phyloP scores from a whole-genome alignment of 2,797 vertebrate species.

The Vespertilio murinus region DNA sequence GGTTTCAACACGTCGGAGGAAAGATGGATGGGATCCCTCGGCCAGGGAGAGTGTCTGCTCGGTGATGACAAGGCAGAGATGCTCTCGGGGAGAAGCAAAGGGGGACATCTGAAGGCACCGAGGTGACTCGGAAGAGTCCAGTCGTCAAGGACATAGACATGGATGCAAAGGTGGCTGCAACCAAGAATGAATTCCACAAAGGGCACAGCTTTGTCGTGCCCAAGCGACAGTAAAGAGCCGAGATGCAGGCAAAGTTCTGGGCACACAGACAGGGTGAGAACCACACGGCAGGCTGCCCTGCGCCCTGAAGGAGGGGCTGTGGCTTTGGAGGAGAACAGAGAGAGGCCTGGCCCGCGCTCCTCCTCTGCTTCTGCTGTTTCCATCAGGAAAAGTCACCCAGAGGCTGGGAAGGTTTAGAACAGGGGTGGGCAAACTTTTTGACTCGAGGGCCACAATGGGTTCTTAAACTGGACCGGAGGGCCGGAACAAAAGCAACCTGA shows the following conservation, averaged over 20 bases:
- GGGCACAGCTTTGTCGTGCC: no score
- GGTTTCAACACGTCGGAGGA: not conserved
- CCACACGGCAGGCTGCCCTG: not conserved
- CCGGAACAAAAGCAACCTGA: no score
- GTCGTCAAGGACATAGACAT: not conserved
- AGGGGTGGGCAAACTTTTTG: no score
- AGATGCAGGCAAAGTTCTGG: not conserved
- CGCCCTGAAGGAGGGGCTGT: not conserved
- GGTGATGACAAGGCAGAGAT: not conserved
- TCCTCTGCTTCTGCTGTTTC: not conserved
- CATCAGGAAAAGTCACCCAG: not conserved
- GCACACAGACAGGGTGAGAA: not conserved
- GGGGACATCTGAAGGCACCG: not conserved
- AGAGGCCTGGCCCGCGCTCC: not conserved
- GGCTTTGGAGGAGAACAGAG: not conserved
- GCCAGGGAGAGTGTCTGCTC: not conserved
- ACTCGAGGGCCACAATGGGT: no score
- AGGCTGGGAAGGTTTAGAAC: not conserved
- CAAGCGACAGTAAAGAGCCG: not conserved
- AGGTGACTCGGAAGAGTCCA: not conserved
- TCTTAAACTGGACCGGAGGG: no score
- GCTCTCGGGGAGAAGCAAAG: not conserved
- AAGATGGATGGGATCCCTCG: not conserved
- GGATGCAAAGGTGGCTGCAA: not conserved
- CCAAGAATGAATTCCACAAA: not conserved